phyloP scores from a whole-genome alignment of 2,797 vertebrate species.

The Sebastolobus altivelis region DNA sequence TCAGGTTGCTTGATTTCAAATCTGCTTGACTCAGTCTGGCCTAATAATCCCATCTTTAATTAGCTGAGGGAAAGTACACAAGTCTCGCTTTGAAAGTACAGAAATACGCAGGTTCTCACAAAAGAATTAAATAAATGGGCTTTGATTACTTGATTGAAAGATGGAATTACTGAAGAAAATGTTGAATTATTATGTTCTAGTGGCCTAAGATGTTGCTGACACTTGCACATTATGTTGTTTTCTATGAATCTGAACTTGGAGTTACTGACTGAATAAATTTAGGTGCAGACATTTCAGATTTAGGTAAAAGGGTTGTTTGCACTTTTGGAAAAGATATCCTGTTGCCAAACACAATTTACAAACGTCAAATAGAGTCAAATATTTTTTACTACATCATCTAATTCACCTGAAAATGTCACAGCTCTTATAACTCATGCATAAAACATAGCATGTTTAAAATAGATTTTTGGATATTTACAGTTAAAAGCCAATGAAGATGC shows the following conservation, averaged over 20 bases:
- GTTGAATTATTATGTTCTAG: not conserved
- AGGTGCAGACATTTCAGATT: not conserved
- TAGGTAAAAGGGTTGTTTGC: not conserved
- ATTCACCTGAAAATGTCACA: no score
- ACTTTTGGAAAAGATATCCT: not conserved
- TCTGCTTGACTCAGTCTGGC: constrained; percentile 65
- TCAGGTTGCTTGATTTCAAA: constrained; percentile 62
- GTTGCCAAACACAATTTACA: not conserved
- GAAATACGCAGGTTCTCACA: not conserved
- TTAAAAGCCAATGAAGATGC: not conserved
- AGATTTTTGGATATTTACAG: no score
- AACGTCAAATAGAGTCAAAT: not conserved
- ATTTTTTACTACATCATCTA: no score
- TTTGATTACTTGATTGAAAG: not conserved
- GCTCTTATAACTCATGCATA: no score
- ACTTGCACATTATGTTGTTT: not conserved
- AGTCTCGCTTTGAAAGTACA: constrained; percentile 3
- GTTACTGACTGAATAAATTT: not conserved
- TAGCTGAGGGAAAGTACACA: constrained; percentile 56
- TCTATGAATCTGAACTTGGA: not conserved
- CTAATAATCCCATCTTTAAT: constrained; percentile 73
- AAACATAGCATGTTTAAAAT: not conserved
- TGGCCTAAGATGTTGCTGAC: not conserved
- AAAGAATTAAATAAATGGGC: not conserved
- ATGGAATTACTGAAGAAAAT: not conserved